Base-by-base conservation (phyloP, 1,140 invertebrate species). In the Semibalanus balanoides region DNA sequence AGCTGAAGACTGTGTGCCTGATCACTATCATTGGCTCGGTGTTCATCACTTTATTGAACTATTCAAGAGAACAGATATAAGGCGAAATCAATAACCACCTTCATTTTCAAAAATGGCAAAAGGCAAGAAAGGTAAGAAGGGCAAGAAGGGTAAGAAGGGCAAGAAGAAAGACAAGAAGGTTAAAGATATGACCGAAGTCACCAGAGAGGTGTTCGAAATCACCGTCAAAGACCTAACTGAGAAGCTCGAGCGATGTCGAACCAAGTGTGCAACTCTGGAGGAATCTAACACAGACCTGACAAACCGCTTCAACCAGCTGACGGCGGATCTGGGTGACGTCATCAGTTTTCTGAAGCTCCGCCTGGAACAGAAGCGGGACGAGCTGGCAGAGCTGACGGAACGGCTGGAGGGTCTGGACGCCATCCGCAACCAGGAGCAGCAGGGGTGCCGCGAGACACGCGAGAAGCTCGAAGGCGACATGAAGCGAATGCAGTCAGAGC, bases 331-430 rank as follows among this genome's bases (percentile, higher is more conserved):
- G 28, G 70, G n/a, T 14, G 70, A 72, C 70, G 70, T 72, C 28
- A 72, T 72, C 70, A 72, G 70, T 19, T 72, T 29, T n/a, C n/a
- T 72, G 70, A 72, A 91, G 85, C 81, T 93, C 93, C 0, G 91
- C 91, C 81, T 90, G 90, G 82, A 92, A 90, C 82, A 90, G 89
- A 83, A 91, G 93, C 81, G 89, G 90, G 91, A 93, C 85, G 80
- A 90, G 88, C 78, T 81, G 80, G 81, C 80, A 72, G 28, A 79
- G 74, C 31, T 79, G 77, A 64, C 75, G 75, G 74, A 79, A 76
- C 30, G 78, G 75, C 22, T 76, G 72, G 73, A 79, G 76, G 28
- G 76, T 73, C 29, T 77, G 75, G 69, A 79, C 76, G 35, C 76
- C 78, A 70, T 76, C 76, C 30, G 76, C 25, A 72, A 28, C 25